phyloP scores from a whole-genome alignment of 2,888 invertebrate species.

The Caenorhabditis sp. region DNA sequence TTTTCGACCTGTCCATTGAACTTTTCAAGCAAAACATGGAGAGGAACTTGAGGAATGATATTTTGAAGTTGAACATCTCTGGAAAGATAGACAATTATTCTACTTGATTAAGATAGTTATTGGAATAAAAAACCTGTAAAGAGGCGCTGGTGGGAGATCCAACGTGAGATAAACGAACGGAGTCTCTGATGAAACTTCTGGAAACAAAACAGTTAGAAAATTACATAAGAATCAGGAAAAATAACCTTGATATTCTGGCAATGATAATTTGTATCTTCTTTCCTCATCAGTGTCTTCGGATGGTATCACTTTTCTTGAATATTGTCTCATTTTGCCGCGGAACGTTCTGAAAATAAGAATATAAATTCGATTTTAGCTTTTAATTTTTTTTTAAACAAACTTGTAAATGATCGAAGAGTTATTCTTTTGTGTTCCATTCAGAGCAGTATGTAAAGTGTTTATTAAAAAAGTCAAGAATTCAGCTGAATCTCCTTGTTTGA shows the following conservation, averaged over 20 bases:
- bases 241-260: conserved; percentile 64
- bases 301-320: conserved; percentile 88
- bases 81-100: conserved; percentile 26
- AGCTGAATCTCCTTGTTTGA: conserved; percentile 96
- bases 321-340: conserved; percentile 76
- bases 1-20: conserved; percentile 94
- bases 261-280: conserved; percentile 45
- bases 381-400: conserved; percentile 54
- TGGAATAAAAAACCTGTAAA: conserved; percentile 78
- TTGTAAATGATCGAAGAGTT: conserved; percentile 82
- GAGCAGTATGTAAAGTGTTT: conserved; percentile 90
- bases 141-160: conserved; percentile 93
- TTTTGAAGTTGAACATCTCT: conserved; percentile 97
- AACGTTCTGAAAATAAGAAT: conserved; percentile 77
- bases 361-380: no score
- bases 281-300: conserved; percentile 77
- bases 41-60: conserved; percentile 91
- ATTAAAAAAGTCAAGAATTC: conserved; percentile 98
- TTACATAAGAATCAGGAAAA: no score
- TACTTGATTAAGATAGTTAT: neutral
- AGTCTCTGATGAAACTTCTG: conserved; percentile 84
- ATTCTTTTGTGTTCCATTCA: conserved; percentile 85
- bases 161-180: conserved; percentile 96
- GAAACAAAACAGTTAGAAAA: conserved; percentile 21
- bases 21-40: conserved; percentile 90